Evolutionary conservation across 2,888 invertebrate genomes (phyloP), one percentile per base, ranked within the genome.

Genomic region (Podotricha telesiphe): DNA sequence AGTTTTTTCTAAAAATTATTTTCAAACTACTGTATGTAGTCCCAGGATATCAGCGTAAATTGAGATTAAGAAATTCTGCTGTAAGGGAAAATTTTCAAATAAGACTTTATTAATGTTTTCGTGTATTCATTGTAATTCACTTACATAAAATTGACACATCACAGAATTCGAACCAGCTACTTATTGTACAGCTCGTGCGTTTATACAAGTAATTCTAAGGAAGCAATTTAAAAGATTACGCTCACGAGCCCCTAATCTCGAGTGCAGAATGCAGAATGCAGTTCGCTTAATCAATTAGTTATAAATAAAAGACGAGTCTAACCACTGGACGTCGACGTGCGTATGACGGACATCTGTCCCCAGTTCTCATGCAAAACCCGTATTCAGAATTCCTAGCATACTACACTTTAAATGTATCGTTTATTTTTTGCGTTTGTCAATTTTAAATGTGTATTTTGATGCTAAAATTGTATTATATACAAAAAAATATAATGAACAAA

Each of bases 291-390:
- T 71, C 67, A 74, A 69, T 74, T 74, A 63, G 19, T 70, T 73
- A 75, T 75, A 74, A 74, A 72, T 74, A 74, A 70, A 62, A 53
- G 69, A 73, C 75, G 59, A 58, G 75, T 74, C 70, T 28, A 47
- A 70, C 71, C 65, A 50, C 71, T 62, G 48, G n/a, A n/a, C n/a
- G n/a, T n/a, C n/a, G 15, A 62, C 48, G 63, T 34, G 50, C 47
- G 65, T 66, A 59, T 65, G 72, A 74, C 66, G 64, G 73, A 73
- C 75, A 75, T 73, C 72, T 75, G 75, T 70, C 72, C 47, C 22
- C 65, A 59, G 72, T 72, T 72, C 72, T 70, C 72, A 72, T 70
- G 67, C 20, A 15, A n/a, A 55, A 47, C 67, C 67, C 42, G 53
- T 63, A 64, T 59, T 51, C 59, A 22, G 48, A 28, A 68, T 70